Conservation (phyloP, 2,888 invertebrate genomes). For the Epistrophella euchroma region DNA sequence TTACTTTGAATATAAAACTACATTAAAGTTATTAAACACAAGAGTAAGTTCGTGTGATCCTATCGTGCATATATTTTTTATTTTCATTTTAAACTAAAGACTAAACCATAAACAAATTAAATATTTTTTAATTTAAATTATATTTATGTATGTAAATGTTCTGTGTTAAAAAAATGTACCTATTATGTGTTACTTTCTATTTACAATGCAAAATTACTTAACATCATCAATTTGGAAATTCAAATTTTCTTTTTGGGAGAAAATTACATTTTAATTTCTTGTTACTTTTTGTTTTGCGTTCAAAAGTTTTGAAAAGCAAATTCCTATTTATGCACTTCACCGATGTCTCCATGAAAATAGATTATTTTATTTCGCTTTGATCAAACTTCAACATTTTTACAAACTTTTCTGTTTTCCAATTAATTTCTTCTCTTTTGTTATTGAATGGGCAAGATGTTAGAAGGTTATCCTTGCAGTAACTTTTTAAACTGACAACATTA, state of each 20-base stretch:
- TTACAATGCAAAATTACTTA: too few relatives aligned
- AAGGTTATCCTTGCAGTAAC: conserved; percentile 1
- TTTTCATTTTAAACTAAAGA: too few relatives aligned
- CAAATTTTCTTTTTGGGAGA: neutral
- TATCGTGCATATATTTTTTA: too few relatives aligned
- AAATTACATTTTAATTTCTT: neutral
- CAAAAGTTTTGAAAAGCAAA: neutral
- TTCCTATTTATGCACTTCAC: neutral
- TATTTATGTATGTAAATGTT: too few relatives aligned
- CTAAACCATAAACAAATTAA: too few relatives aligned
- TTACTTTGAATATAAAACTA: too few relatives aligned
- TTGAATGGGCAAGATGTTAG: neutral
- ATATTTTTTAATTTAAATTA: too few relatives aligned
- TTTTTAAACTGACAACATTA: conserved; percentile 6
- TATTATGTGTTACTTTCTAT: too few relatives aligned
- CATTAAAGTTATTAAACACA: too few relatives aligned
- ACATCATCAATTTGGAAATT: too few relatives aligned
- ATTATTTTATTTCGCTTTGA: neutral
- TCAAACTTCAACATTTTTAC: neutral
- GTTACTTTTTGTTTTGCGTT: neutral
- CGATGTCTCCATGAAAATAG: neutral
- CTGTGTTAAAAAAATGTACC: too few relatives aligned
- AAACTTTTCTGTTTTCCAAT: neutral
- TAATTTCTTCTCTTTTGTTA: neutral
- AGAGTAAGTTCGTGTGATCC: too few relatives aligned